phyloP scores from a whole-genome alignment of 1,140 invertebrate genomes.

The Drosophila santomea region DNA sequence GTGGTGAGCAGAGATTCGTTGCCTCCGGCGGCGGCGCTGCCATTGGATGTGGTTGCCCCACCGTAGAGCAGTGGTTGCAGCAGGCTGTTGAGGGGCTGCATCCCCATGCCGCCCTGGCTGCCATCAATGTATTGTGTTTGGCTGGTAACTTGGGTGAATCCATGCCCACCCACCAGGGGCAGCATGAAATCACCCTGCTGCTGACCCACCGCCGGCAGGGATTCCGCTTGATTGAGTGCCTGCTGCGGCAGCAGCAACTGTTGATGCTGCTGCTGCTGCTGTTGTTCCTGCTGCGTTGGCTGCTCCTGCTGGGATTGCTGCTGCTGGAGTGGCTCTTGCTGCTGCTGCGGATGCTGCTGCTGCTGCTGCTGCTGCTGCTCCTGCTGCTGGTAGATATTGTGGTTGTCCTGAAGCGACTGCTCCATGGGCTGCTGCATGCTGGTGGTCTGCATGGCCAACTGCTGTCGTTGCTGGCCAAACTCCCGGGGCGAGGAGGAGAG shows the following conservation, averaged over 20 bases:
- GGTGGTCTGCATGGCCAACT: conserved; percentile 14
- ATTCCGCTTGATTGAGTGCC: conserved; percentile 21
- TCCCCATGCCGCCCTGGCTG: conserved; percentile 44
- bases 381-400: conserved; percentile 38
- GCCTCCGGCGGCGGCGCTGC: conserved; percentile 18
- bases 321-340: conserved; percentile 17
- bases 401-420: conserved; percentile 24
- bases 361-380: conserved; percentile 30
- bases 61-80: conserved; percentile 64
- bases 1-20: conserved; percentile 29
- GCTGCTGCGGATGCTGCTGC: background rate
- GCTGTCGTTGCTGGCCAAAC: conserved; percentile 86
- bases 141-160: conserved; percentile 43
- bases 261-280: conserved; percentile 21
- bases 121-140: conserved; percentile 58
- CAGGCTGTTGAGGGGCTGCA: conserved; percentile 66
- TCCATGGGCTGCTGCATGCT: conserved; percentile 40
- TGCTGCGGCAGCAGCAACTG: conserved; percentile 38
- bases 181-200: conserved; percentile 64
- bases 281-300: conserved; percentile 24
- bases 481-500: conserved; percentile 92
- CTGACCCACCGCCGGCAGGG: conserved; percentile 18
- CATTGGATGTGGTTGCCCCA: conserved; percentile 1
- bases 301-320: conserved; percentile 23
- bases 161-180: conserved; percentile 46